Base-by-base conservation (phyloP, 2,797 vertebrate genomes). In the Ciconia nigra region DNA sequence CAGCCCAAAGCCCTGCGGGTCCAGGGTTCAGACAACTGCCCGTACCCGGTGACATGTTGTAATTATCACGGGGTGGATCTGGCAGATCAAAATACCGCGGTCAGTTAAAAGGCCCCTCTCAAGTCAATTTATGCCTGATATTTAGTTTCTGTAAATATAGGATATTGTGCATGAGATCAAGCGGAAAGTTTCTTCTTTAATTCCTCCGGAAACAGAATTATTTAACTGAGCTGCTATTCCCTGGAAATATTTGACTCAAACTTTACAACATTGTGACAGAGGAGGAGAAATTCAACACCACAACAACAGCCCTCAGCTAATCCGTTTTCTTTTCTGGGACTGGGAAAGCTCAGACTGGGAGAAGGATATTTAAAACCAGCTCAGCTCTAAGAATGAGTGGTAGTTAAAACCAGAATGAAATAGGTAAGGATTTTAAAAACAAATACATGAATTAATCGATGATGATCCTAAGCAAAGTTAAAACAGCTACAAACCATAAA, bases 11-110 rank as follows among this genome's bases (percentile, higher is more conserved):
- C 42, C 55, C 14, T 2, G 1, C 0, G 10, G 35, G 37, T 17
- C 18, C 7, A 3, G 26, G 0, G 3, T 7, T 44, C 20, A 1
- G 20, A 9, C 0, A 0, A 9, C 39, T 12, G 42, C 39, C 67
- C 2, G 2, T 2, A 39, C 4, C 28, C 3, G 2, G 28, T 5
- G 65, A 28, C 13, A 1, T 1, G 13, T 8, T 29, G 11, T 19
- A 11, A 11, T 7, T 20, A 65, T 26, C 52, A 49, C 33, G 13
- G 29, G 41, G 21, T 7, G n/a, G 55, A 31, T 28, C 35, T 5
- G 33, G 21, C 31, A 7, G 29, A 59, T 54, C 25, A 11, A 31
- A 87, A 54, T 26, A 29, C 2, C 33, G 25, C 0, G 0, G n/a
- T 16, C 42, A 18, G 49, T 69, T 58, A 47, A 79, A 83, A 74